Base-by-base conservation (phyloP, 2,113 vertebrate genomes). In the Thinocorus orbignyianus region DNA sequence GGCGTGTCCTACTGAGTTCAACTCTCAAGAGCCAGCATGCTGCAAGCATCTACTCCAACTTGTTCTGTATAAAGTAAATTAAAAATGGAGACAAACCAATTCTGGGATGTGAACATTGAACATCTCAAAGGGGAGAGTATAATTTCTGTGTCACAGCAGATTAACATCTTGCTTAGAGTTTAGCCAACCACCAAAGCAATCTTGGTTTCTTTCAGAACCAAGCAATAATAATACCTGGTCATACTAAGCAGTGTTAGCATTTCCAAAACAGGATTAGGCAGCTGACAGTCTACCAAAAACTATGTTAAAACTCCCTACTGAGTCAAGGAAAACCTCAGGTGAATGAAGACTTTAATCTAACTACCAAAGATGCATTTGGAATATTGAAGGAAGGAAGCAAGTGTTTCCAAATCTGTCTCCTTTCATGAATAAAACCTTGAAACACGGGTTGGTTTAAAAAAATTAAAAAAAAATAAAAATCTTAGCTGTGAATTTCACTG, bases 241-340 rank as follows among this genome's bases (percentile, higher is more conserved):
- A 81, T 19, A 48, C 64, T 19, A 86, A 77, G 72, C 69, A 81
- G 37, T 39, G 89, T 51, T 80, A 92, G 69, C 77, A 81, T 57
- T 86, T 91, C 69, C 77, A 61, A 44, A 92, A 73, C 88, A 86
- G 77, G 77, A 92, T 62, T 51, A 78, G 69, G 48, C 93, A 94
- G 83, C 55, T 88, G 60, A 70, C 70, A 88, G 62, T 41, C 81
- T 60, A 73, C 10, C 80, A 90, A 81, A 88, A 88, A 37, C 64
- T 70, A 26, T 9, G 31, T 30, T 78, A 88, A n/a, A 91, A 92
- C 42, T 73, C 82, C 46, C 73, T 80, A 79, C 58, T 62, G 71
- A 88, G 64, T 20, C 70, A 81, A 60, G 37, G 66, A 73, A 93
- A 83, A 35, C 49, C 51, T 58, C 77, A 69, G 54, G 54, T 58